Evolutionary conservation across 2,113 vertebrate species (phyloP).

Genomic region (Otocyon megalotis): DNA sequence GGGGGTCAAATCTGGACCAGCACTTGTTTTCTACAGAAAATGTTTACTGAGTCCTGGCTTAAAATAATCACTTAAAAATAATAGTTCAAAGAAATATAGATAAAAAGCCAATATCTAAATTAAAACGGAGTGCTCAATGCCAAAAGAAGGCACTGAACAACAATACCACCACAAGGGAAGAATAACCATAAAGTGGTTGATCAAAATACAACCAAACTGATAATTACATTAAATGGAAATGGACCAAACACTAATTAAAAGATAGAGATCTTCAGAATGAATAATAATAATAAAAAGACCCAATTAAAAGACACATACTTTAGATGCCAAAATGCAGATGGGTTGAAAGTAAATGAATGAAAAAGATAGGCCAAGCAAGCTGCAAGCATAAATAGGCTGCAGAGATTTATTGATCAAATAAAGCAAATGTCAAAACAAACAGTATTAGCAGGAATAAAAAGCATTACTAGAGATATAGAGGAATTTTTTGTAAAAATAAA

Average conservation of each 20-base stretch:
- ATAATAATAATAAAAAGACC: not conserved
- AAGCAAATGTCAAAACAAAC: not conserved
- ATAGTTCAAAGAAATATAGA: not conserved
- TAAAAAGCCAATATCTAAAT: not conserved
- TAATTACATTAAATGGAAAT: not conserved
- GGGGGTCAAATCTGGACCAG: not conserved
- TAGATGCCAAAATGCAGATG: not conserved
- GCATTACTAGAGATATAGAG: not conserved
- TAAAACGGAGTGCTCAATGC: constrained; percentile 22
- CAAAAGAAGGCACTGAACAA: not conserved
- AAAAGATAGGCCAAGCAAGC: not conserved
- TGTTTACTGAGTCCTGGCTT: not conserved
- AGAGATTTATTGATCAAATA: not conserved
- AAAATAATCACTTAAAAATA: constrained; percentile 15
- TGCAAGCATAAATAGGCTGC: not conserved
- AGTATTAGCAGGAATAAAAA: not conserved
- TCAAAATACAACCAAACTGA: not conserved
- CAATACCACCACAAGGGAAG: not conserved
- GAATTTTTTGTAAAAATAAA: not conserved
- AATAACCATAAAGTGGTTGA: not conserved
- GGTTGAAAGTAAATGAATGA: not conserved
- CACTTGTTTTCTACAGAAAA: not conserved
- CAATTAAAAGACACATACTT: not conserved
- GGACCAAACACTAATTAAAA: not conserved
- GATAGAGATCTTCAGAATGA: not conserved